Evolutionary conservation across 2,888 invertebrate genomes (phyloP).

Genomic region (Nymphalis urticae): DNA sequence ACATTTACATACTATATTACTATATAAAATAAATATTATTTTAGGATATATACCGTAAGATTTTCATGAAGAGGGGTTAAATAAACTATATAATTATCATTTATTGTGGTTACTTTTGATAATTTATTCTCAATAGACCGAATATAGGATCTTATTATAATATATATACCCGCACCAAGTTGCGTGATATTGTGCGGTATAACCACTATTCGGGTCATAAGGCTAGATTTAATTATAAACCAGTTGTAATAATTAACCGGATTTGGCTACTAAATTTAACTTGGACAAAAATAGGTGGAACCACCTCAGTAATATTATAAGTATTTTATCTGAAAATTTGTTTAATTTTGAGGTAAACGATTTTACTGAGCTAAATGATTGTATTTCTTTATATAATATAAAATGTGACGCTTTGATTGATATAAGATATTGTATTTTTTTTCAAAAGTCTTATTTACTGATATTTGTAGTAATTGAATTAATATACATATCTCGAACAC

Average conservation of each 20-base stretch:
- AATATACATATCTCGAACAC: not conserved
- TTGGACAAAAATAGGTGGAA: constrained; percentile 29
- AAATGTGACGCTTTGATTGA: too few species aligned
- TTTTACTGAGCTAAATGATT: not conserved
- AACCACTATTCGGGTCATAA: constrained; percentile 38
- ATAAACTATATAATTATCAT: too few species aligned
- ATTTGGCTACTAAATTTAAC: constrained; percentile 35
- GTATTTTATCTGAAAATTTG: not conserved
- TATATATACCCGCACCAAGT: constrained; percentile 23
- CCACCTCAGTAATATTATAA: not conserved
- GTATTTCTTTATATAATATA: not conserved
- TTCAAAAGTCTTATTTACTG: not conserved
- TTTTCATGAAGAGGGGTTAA: not conserved
- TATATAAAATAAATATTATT: too few species aligned
- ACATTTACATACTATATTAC: too few species aligned
- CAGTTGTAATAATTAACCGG: constrained; percentile 34
- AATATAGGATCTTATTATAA: constrained; percentile 3
- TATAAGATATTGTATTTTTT: too few species aligned
- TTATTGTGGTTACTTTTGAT: not conserved
- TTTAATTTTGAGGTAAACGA: constrained; percentile 1
- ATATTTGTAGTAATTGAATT: not conserved
- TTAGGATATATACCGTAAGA: too few species aligned
- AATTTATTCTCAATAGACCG: not conserved
- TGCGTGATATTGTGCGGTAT: constrained; percentile 37
- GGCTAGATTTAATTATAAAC: constrained; percentile 38